These are phyloP conservation scores for Phataginus tricuspis DNA, from an alignment of 2,797 vertebrate genomes.

Conservation along the genomic window DNA sequence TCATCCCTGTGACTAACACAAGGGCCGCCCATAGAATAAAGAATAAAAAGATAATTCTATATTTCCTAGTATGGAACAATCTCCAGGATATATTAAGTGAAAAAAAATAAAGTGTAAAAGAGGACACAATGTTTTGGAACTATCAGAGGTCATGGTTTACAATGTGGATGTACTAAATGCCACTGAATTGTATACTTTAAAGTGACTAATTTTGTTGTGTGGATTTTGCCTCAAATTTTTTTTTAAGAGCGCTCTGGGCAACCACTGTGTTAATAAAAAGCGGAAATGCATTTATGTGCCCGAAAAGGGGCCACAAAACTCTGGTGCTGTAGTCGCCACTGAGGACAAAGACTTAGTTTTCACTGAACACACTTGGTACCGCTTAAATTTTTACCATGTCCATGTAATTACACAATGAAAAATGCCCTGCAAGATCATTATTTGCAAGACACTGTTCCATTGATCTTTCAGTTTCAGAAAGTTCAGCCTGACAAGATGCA, in stretches of 20 bases:
- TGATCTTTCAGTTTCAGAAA: not conserved
- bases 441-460: not conserved
- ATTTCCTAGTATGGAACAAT: not conserved
- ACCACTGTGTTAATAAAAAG: not conserved
- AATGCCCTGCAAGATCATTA: not conserved
- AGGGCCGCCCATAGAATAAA: not conserved
- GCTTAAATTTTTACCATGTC: not conserved
- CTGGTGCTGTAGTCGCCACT: accelerated
- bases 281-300: not conserved
- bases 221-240: not conserved
- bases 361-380: not conserved
- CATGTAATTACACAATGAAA: not conserved
- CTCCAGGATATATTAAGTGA: not conserved
- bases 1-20: not conserved
- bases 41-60: not conserved
- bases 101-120: not conserved
- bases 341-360: not conserved
- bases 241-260: not conserved
- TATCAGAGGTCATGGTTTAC: not conserved
- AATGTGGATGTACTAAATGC: not conserved
- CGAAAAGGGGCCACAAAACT: not conserved
- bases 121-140: not conserved
- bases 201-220: not conserved
- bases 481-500: accelerated
- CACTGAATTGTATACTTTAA: not conserved